Evolutionary conservation across 2,888 invertebrate species (phyloP).

Genomic region (Scelioninae gen. 1): DNA sequence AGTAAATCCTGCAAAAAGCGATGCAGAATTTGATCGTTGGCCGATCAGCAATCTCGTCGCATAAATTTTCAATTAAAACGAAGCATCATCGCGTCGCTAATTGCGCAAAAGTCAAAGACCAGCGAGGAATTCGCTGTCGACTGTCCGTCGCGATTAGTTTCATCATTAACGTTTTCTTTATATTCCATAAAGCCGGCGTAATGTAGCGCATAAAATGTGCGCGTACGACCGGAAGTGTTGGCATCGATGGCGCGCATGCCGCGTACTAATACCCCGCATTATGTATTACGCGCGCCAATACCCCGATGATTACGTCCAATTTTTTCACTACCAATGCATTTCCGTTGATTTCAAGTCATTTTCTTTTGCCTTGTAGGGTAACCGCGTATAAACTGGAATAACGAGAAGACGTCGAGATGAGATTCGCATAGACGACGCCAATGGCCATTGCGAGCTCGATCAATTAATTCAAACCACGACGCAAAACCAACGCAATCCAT

Average conservation of each 20-base stretch:
- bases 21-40: slow-evolving; percentile 13
- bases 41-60: slow-evolving; percentile 14
- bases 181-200: slow-evolving; percentile 56
- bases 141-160: slow-evolving; percentile 56
- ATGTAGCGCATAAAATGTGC: slow-evolving; percentile 51
- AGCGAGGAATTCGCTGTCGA: slow-evolving; percentile 48
- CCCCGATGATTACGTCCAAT: slow-evolving; percentile 64
- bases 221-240: slow-evolving; percentile 67
- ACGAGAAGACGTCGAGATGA: slow-evolving; percentile 56
- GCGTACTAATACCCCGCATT: slow-evolving; percentile 66
- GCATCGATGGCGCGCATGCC: slow-evolving; percentile 60
- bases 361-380: slow-evolving; percentile 64
- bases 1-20: slow-evolving; percentile 7
- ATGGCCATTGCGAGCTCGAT: slow-evolving; percentile 14
- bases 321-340: slow-evolving; percentile 67
- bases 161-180: slow-evolving; percentile 65
- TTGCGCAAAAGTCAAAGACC: slow-evolving; percentile 61
- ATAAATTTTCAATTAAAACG: slow-evolving; percentile 63
- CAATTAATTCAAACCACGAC: slow-evolving; percentile 56
- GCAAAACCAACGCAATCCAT: too few relatives aligned
- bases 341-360: slow-evolving; percentile 68
- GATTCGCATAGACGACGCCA: slow-evolving; percentile 43
- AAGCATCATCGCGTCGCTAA: slow-evolving; percentile 45
- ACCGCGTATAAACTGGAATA: slow-evolving; percentile 55
- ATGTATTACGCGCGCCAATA: slow-evolving; percentile 54